Percentiles rank a stretch among this genome's conserved stretches.
These are phyloP conservation scores for Elanoides forficatus DNA, from an alignment of 2,113 vertebrate species.

Conservation along the genomic window DNA sequence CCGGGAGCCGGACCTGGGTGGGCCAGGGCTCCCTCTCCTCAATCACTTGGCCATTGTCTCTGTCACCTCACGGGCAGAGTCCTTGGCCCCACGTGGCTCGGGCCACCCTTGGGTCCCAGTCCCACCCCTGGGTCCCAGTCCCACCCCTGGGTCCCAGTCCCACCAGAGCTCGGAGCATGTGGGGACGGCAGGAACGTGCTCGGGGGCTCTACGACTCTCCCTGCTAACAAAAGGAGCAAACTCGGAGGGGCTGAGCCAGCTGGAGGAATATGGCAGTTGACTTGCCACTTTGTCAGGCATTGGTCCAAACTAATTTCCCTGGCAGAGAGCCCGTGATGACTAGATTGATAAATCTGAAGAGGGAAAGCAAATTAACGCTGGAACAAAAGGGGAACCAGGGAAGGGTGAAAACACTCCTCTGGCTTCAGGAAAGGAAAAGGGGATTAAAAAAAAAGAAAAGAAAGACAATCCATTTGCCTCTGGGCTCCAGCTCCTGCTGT, in stretches of 20 bases:
- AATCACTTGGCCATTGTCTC: neutral
- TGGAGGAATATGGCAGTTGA: slow-evolving; percentile 60
- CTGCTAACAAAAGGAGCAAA: slow-evolving; percentile 54
- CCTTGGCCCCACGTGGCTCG: accelerated
- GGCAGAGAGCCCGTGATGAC: slow-evolving; percentile 64
- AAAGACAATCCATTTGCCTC: neutral
- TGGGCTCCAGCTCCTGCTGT: neutral
- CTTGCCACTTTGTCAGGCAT: slow-evolving; percentile 67
- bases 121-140: neutral
- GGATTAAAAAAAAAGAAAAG: neutral
- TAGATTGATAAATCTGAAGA: slow-evolving; percentile 70
- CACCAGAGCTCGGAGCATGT: accelerated
- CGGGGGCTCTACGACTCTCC: neutral
- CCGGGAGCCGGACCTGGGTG: neutral
- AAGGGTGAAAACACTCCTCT: slow-evolving; percentile 39
- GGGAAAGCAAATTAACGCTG: slow-evolving; percentile 67
- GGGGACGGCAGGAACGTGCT: neutral
- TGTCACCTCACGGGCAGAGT: accelerated
- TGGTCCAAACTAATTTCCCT: slow-evolving; percentile 69
- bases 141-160: neutral
- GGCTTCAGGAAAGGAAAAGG: neutral
- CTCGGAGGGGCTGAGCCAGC: slow-evolving; percentile 45
- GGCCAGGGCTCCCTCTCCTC: neutral
- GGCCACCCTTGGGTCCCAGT: neutral
- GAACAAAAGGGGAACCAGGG: slow-evolving; percentile 55